phyloP scores from a whole-genome alignment of 2,888 invertebrate species.

The Scaptomyza polygonia region DNA sequence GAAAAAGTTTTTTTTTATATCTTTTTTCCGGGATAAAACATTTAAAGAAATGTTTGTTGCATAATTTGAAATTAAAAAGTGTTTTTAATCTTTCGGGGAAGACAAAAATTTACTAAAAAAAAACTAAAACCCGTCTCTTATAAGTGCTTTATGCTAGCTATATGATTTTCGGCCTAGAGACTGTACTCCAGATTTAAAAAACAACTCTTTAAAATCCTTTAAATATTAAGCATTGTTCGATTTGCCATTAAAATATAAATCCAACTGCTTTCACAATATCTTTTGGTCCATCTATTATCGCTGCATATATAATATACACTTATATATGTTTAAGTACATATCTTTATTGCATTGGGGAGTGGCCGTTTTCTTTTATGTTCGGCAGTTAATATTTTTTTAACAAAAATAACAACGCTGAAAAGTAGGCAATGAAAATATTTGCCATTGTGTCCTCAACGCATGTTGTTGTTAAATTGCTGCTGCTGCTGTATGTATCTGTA shows the following conservation, averaged over 20 bases:
- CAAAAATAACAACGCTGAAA: constrained; percentile 48
- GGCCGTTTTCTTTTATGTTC: constrained; percentile 22
- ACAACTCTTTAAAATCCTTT: no score
- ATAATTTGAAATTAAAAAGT: no score
- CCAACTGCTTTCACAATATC: neutral
- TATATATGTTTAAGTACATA: neutral
- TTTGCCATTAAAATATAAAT: neutral
- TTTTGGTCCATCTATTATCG: neutral
- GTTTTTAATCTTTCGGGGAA: no score
- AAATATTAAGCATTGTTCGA: no score
- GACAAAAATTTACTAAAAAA: no score
- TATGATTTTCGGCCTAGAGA: no score
- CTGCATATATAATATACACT: neutral
- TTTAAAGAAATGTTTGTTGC: no score
- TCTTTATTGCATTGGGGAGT: constrained; percentile 41
- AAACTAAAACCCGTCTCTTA: no score
- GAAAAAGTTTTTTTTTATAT: no score
- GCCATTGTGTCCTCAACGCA: constrained; percentile 37
- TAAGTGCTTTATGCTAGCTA: no score
- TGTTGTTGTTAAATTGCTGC: constrained; percentile 6
- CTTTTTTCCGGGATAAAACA: no score
- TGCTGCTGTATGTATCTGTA: neutral
- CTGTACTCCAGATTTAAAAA: no score
- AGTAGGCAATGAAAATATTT: constrained; percentile 72
- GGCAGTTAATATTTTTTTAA: constrained; percentile 43